Base-by-base conservation (phyloP, 2,888 invertebrate genomes). In the Linnaemya tessellans region DNA sequence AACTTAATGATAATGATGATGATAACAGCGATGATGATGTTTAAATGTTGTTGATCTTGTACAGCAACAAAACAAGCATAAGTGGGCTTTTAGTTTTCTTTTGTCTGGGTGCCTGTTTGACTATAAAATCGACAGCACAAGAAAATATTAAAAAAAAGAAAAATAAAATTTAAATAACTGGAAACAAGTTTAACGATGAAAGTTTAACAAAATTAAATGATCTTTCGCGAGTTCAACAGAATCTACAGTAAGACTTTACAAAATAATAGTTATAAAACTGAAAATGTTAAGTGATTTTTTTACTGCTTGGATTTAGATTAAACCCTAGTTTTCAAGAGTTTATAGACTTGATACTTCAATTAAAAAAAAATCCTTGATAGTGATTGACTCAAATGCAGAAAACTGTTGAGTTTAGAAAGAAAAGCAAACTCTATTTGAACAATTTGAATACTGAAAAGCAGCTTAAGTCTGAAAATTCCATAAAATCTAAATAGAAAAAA, bases 41-140 rank as follows among this genome's bases (percentile, higher is more conserved):
- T 68, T 62, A 7, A 35, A 79, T 74, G 78, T 75, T 79, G 74
- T 85, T 82, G 74, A 75, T 70, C 74, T 85, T 79, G 74, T 65
- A 54, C 15, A 25, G 43, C 15, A 60, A 38, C 58, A 38, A 54
- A 20, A 30, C 15, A 25, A 56, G 54, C 22, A 30, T 35, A 43
- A 54, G 51, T 71, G 3, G 67, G 71, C n/a, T 35, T 64, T 60
- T 22, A 25, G 67, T 65, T 8, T 70, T 1, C 30, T 11, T 58
- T 4, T 25, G 20, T 13, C 7, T 56, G 10, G 10, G 35, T 54
- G 74, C 51, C 25, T 15, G 13, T 58, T 58, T 56, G 30, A 73
- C n/a, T 60, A 11, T n/a, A 30, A 71, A 71, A 71, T 51, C 18
- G 43, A 13, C 10, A 51, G 30, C 18, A 54, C 4, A 64, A 18